phyloP scores from a whole-genome alignment of 2,113 vertebrate genomes.

The Perca flavescens region DNA sequence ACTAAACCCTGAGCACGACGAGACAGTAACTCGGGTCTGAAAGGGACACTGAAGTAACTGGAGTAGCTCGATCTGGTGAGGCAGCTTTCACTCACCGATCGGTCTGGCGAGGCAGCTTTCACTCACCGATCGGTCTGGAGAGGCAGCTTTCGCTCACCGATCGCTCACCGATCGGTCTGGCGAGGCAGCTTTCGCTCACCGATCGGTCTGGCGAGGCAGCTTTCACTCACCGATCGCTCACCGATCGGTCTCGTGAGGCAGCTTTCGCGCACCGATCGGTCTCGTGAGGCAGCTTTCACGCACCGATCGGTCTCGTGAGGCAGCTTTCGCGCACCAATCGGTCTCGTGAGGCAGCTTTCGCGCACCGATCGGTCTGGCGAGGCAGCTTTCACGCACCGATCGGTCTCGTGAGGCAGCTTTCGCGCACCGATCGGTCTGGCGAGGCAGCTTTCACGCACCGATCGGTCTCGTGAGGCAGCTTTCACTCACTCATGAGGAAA shows the following conservation, averaged over 20 bases:
- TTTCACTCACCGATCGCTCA: background rate
- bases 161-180: too few species aligned
- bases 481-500: too few species aligned
- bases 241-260: background rate
- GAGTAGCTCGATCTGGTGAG: too few species aligned
- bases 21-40: conserved; percentile 37
- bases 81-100: too few species aligned
- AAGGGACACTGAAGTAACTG: conserved; percentile 55
- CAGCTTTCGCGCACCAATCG: conserved; percentile 31
- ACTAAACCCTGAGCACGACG: background rate
- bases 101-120: conserved; percentile 24
- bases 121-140: background rate
- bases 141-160: too few species aligned
- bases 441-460: conserved; percentile 36
- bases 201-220: too few species aligned
- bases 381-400: conserved; percentile 31
- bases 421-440: too few species aligned
- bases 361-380: too few species aligned
- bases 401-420: too few species aligned
- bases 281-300: too few species aligned
- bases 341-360: too few species aligned
- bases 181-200: conserved; percentile 33
- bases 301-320: background rate
- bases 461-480: too few species aligned
- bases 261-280: conserved; percentile 26